A percentile compares a stretch with the other conserved stretches of the same genome.
phyloP scores from a whole-genome alignment of 2,113 vertebrate genomes.

The human (Homo sapiens) region GRCh38 chr18:27932001-27932500 shows the following conservation, averaged over 20 bases:
- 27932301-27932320: background rate
- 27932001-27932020: background rate
- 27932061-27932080: background rate
- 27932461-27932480: background rate
- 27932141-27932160: background rate
- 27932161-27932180: background rate
- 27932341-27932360: background rate
- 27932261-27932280: background rate
- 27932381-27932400: background rate
- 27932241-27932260: too few relatives aligned
- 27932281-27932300: background rate
- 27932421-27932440: background rate
- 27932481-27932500: background rate
- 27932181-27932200: background rate
- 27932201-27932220: background rate
- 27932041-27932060: conserved; percentile 4
- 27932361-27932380: background rate
- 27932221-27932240: background rate
- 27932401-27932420: background rate
- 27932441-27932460: background rate
- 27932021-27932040: conserved; percentile 28
- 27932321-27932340: background rate
- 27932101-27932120: background rate
- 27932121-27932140: background rate
- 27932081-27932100: background rate